These are phyloP conservation scores for Drosophila baimaii DNA, from an alignment of 1,140 invertebrate genomes.

Conservation along the genomic window DNA sequence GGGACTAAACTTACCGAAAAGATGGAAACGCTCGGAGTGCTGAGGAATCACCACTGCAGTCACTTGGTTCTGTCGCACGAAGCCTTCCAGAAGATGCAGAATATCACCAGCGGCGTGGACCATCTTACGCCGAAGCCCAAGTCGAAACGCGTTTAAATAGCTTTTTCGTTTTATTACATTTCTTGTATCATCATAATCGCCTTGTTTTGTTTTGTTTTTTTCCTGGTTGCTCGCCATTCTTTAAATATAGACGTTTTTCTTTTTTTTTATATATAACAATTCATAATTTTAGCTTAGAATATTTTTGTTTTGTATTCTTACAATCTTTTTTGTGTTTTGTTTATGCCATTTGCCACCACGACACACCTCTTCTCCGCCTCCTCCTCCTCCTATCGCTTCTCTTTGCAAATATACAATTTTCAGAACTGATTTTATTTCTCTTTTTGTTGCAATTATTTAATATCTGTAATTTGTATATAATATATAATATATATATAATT, in stretches of 20 bases:
- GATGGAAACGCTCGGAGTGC: slow-evolving; percentile 30
- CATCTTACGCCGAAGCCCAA: not conserved
- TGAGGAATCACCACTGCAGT: slow-evolving; percentile 32
- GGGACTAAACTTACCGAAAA: slow-evolving; percentile 16
- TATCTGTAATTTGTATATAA: slow-evolving; percentile 62
- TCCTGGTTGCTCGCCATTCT: slow-evolving; percentile 64
- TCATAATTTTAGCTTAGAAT: slow-evolving; percentile 81
- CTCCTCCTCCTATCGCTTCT: too few relatives aligned
- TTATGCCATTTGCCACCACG: slow-evolving; percentile 50
- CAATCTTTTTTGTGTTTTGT: slow-evolving; percentile 50
- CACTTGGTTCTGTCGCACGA: slow-evolving; percentile 42
- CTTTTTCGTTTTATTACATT: slow-evolving; percentile 76
- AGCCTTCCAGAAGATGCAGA: slow-evolving; percentile 28
- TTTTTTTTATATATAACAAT: slow-evolving; percentile 69
- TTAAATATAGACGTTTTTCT: slow-evolving; percentile 65
- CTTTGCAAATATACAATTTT: slow-evolving; percentile 74
- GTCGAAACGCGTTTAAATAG: slow-evolving; percentile 21
- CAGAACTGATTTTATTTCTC: slow-evolving; percentile 38
- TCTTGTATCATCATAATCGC: slow-evolving; percentile 53
- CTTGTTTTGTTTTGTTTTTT: slow-evolving; percentile 53
- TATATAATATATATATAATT: slow-evolving; percentile 53
- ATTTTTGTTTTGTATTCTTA: slow-evolving; percentile 69
- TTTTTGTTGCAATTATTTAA: slow-evolving; percentile 66
- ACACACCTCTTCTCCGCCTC: slow-evolving; percentile 37
- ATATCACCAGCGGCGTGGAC: not conserved